Conservation (phyloP, 2,113 vertebrate species). For the Macquaria australasica region DNA sequence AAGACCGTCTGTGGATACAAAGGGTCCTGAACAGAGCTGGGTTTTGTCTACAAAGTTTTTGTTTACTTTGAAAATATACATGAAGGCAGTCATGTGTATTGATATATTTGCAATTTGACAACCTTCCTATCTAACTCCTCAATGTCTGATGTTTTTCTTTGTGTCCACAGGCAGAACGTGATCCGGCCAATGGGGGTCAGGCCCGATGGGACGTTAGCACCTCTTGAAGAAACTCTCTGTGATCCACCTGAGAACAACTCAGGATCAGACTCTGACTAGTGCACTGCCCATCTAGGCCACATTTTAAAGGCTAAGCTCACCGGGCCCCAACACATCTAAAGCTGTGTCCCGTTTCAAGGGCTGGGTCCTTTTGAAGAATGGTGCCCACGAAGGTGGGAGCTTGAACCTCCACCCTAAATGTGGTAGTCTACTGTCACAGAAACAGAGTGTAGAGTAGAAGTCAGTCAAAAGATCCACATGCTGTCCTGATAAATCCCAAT, state of each 20-base stretch:
- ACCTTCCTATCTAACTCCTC: neutral
- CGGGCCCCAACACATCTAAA: conserved; percentile 21
- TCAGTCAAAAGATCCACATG: neutral
- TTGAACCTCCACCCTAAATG: neutral
- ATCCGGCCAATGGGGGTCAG: conserved; percentile 97
- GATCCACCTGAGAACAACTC: conserved; percentile 85
- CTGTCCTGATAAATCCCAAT: neutral
- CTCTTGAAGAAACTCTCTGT: conserved; percentile 91
- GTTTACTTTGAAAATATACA: neutral
- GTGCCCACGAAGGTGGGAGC: neutral
- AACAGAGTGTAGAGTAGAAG: neutral
- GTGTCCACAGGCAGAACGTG: conserved; percentile 90
- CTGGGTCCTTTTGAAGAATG: conserved; percentile 20
- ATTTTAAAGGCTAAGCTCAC: conserved; percentile 25
- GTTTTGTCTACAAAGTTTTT: neutral
- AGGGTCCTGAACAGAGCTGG: neutral
- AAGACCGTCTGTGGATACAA: conserved; percentile 11
- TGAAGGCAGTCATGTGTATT: too few relatives aligned
- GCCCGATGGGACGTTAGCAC: conserved; percentile 93
- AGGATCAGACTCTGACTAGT: conserved; percentile 94
- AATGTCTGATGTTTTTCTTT: conserved; percentile 32
- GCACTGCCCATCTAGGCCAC: conserved; percentile 37
- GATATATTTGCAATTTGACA: neutral
- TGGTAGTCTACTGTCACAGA: neutral
- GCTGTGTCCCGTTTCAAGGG: conserved; percentile 53